A percentile compares a stretch with the other conserved stretches of the same genome.
These are phyloP conservation scores for Drosophila nigromelanica DNA, from an alignment of 1,140 invertebrate genomes.

Conservation along the genomic window DNA sequence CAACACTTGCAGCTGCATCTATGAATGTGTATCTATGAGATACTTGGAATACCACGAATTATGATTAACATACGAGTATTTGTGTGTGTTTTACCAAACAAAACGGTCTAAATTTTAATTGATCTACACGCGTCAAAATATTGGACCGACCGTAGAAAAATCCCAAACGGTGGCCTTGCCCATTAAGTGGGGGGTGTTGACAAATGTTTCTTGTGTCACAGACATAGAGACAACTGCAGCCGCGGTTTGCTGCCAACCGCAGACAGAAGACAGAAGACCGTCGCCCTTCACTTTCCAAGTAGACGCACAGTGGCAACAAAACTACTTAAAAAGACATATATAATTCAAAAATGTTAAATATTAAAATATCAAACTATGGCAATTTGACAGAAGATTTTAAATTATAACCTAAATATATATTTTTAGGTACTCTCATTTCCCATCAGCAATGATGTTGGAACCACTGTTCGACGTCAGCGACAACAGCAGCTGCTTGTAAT, in stretches of 20 bases:
- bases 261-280: conserved; percentile 15
- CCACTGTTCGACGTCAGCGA: conserved; percentile 23
- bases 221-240: conserved; percentile 13
- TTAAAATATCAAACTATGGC: background rate
- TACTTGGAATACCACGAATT: conserved; percentile 32
- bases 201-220: conserved; percentile 75
- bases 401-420: background rate
- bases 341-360: background rate
- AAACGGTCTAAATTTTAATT: conserved; percentile 42
- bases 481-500: conserved; percentile 67
- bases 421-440: background rate
- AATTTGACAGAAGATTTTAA: too few species aligned
- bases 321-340: too few species aligned
- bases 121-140: conserved; percentile 77
- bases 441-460: background rate
- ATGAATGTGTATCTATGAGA: conserved; percentile 1
- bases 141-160: conserved; percentile 40
- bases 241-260: conserved; percentile 9
- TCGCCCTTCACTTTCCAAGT: conserved; percentile 34
- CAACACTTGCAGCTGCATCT: conserved; percentile 65
- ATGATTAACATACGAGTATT: conserved; percentile 58
- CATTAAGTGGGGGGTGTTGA: conserved; percentile 76
- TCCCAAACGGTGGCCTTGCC: conserved; percentile 19
- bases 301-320: conserved; percentile 14
- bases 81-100: background rate